These are phyloP conservation scores for Agelas oroides DNA, from an alignment of 37 sponge, comb jelly and placozoan genomes.

Conservation along the genomic window DNA sequence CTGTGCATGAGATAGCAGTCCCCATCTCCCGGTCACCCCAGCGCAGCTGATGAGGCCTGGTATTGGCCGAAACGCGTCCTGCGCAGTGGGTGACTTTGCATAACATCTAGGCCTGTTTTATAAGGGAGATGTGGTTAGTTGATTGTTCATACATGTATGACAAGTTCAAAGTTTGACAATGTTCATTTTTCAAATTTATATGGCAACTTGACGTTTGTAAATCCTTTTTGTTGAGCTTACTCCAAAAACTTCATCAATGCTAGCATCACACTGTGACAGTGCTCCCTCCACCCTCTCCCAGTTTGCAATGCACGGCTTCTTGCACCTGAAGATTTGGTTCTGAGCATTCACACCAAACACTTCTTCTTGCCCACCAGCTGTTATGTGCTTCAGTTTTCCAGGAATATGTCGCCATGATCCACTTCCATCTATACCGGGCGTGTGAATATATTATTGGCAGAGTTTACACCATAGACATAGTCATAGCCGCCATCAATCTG, in stretches of 20 bases:
- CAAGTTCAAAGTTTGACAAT: no score
- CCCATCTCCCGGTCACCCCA: no score
- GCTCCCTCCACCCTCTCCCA: conserved; percentile 46
- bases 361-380: conserved; percentile 62
- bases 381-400: conserved; percentile 42
- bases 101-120: no score
- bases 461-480: conserved; percentile 61
- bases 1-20: no score
- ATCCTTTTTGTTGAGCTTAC: not conserved
- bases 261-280: conserved; percentile 56
- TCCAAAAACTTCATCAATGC: conserved; percentile 36
- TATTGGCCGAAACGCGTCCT: no score
- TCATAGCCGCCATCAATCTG: conserved; percentile 61
- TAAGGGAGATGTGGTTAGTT: no score
- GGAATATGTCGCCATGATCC: conserved; percentile 50
- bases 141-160: no score
- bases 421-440: conserved; percentile 67
- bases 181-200: not conserved
- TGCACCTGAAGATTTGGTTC: conserved; percentile 53
- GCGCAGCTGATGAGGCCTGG: no score
- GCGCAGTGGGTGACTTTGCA: no score
- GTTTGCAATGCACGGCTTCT: conserved; percentile 68
- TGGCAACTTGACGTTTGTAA: not conserved
- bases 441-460: conserved; percentile 3
- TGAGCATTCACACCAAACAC: conserved; percentile 45